Conservation (phyloP, 2,797 vertebrate species). For the Chaetophractus vellerosus region DNA sequence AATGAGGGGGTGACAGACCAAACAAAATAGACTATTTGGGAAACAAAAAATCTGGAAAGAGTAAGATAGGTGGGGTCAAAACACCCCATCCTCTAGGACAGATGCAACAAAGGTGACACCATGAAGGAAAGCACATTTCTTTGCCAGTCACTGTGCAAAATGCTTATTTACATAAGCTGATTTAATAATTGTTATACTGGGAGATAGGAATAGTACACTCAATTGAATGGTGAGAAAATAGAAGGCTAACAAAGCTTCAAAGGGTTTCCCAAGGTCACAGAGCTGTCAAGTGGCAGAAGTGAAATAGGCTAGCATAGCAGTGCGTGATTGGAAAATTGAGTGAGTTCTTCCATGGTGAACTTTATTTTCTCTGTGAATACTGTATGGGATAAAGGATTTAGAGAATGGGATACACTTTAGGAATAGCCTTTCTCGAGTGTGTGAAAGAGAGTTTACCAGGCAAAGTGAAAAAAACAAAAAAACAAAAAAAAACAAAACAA, state of each 20-base stretch:
- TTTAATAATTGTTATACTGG: neutral
- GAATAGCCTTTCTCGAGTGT: neutral
- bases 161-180: neutral
- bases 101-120: accelerated
- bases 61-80: neutral
- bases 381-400: neutral
- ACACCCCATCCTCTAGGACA: neutral
- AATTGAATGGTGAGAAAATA: neutral
- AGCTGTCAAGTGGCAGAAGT: neutral
- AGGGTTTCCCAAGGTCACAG: neutral
- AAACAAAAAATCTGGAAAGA: slow-evolving; percentile 41
- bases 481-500: too few species aligned
- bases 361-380: slow-evolving; percentile 3
- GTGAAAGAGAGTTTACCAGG: neutral
- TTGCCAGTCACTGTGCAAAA: neutral
- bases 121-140: neutral
- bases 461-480: neutral
- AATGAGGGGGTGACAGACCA: neutral
- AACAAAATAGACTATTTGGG: neutral
- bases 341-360: neutral
- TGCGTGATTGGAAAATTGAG: neutral
- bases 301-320: neutral
- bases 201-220: neutral
- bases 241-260: neutral
- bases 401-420: neutral